Base-by-base conservation (phyloP, 2,888 invertebrate genomes). In the Leucoptera coffeella region DNA sequence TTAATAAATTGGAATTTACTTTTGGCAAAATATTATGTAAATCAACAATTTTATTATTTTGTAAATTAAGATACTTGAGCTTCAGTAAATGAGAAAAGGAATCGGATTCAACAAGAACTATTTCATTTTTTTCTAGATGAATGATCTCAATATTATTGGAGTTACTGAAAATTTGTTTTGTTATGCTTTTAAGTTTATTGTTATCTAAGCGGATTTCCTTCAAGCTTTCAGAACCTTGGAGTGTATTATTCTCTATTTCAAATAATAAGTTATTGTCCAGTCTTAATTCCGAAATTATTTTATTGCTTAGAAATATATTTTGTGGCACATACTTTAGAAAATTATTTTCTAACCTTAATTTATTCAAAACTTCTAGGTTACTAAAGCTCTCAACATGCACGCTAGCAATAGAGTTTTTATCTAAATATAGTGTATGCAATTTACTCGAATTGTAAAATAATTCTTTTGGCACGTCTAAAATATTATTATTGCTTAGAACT, bases 401-500 rank as follows among this genome's bases (percentile, higher is more conserved):
- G 40, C 82, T 77, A 32, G 82, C 74, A 37, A 93, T 85, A 32
- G 90, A 86, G 58, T 92, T 92, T 41, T 86, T 84, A 49, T 90
- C 88, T 42, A 92, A 62, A 54, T 90, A 84, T 41, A 93, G 79
- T 29, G 85, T 80, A 28, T 80, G 79, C 32, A 93, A 74, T 42
- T 82, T 82, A 11, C 77, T 75, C 22, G 89, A 89, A 42, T 86
- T 85, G 27, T 80, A 77, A 52, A 89, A 91, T 11, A 89, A 84
- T 45, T 88, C 85, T 23, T 81, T 78, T 26, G 88, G 84, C 47
- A 93, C 77, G 54, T 90, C 88, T 35, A 91, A 69, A 40, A 93
- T 86, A 53, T 92, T 92, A 57, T 93, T 93, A 59, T 90, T 87
- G 29, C 85, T 83, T 30, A 92, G 69, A 43, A 85, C 84, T 28